phyloP scores from a whole-genome alignment of 2,888 invertebrate species.

The Tetragnatha montana region DNA sequence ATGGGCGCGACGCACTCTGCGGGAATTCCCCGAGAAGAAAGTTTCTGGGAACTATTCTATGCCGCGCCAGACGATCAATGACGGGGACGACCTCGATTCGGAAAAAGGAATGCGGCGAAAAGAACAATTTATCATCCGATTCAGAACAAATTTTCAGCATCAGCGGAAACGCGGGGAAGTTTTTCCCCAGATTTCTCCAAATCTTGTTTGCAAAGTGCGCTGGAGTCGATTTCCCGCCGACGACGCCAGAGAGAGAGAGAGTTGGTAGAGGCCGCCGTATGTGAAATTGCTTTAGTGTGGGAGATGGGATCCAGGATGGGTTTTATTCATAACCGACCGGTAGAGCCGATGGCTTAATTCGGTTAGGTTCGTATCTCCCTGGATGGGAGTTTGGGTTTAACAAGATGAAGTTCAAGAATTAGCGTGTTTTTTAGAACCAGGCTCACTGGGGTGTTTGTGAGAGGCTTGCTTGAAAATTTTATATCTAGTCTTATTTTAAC shows the following conservation, averaged over 20 bases:
- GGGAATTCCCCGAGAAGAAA: conserved; percentile 14
- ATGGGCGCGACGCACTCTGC: conserved; percentile 29
- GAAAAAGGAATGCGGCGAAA: conserved; percentile 24
- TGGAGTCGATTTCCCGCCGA: conserved; percentile 8
- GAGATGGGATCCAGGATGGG: not conserved
- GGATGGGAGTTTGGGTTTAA: too few species aligned
- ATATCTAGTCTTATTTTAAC: too few species aligned
- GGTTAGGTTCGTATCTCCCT: too few species aligned
- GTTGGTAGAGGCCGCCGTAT: not conserved
- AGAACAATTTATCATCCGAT: conserved; percentile 52
- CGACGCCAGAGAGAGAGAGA: not conserved
- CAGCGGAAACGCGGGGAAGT: conserved; percentile 48
- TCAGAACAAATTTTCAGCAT: conserved; percentile 61
- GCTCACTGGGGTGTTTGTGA: too few species aligned
- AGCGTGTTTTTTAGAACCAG: too few species aligned
- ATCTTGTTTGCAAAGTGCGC: conserved; percentile 47
- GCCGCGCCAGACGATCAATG: conserved; percentile 46
- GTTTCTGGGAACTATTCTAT: conserved; percentile 36
- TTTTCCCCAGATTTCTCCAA: conserved; percentile 26
- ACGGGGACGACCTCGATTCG: conserved; percentile 22
- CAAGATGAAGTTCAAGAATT: too few species aligned
- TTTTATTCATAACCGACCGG: not conserved
- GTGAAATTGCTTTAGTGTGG: not conserved
- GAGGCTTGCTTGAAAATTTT: too few species aligned
- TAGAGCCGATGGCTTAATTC: not conserved